These are phyloP conservation scores for Pteropus alecto DNA, from an alignment of 2,113 vertebrate species.

Conservation along the genomic window DNA sequence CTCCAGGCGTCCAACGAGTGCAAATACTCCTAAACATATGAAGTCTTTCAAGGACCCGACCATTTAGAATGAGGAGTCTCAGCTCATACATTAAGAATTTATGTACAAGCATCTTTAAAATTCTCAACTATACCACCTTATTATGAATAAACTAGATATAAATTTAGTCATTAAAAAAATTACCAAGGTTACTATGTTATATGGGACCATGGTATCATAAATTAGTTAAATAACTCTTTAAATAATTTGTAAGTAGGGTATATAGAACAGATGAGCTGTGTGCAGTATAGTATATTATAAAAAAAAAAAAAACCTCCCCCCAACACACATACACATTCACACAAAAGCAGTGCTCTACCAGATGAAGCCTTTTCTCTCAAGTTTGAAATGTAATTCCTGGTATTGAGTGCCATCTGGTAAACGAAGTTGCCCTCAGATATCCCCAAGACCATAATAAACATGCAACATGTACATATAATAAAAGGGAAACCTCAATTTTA, in stretches of 20 bases:
- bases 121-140: neutral
- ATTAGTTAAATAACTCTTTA: neutral
- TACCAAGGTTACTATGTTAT: neutral
- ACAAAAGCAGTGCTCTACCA: constrained; percentile 11
- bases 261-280: neutral
- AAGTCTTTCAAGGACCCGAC: neutral
- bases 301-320: neutral
- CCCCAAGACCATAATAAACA: constrained; percentile 76
- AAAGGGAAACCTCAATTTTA: constrained; percentile 68
- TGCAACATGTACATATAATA: constrained; percentile 62
- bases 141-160: neutral
- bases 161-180: neutral
- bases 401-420: constrained; percentile 70
- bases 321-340: neutral
- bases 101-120: neutral
- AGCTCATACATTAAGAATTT: neutral
- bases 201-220: neutral
- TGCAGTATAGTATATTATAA: neutral
- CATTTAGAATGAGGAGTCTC: neutral
- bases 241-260: neutral
- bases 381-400: constrained; percentile 62
- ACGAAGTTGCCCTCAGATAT: constrained; percentile 64
- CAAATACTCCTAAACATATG: neutral
- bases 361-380: neutral
- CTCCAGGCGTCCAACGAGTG: neutral